These are phyloP conservation scores for Platorchestia sp. DNA, from an alignment of 1,140 invertebrate genomes.

Conservation along the genomic window DNA sequence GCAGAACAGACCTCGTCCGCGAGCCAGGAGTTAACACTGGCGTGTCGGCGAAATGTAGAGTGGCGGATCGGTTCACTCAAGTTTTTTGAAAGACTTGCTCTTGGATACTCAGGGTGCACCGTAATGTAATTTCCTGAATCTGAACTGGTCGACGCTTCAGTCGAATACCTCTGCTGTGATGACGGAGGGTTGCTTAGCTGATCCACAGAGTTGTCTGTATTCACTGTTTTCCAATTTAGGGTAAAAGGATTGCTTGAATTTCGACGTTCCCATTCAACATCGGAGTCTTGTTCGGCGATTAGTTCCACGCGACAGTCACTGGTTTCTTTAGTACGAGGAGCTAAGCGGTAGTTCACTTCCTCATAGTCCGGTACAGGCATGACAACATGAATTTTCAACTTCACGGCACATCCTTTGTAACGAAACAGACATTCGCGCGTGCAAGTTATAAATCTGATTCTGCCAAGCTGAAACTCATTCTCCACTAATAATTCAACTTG, in stretches of 20 bases:
- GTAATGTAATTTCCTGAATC: not conserved
- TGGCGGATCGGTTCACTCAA: not conserved
- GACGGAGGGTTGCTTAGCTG: not conserved
- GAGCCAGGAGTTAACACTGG: not conserved
- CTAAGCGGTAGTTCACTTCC: slow-evolving; percentile 14
- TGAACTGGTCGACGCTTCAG: not conserved
- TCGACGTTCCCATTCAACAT: not conserved
- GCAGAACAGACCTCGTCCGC: not conserved
- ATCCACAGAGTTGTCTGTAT: not conserved
- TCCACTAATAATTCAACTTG: not conserved
- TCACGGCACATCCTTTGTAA: not conserved
- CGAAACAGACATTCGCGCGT: not conserved
- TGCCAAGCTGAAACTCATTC: not conserved
- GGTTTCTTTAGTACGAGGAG: not conserved
- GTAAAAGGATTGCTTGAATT: not conserved
- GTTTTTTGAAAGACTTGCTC: not conserved
- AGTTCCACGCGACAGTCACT: not conserved
- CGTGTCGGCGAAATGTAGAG: slow-evolving; percentile 15
- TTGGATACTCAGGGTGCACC: not conserved
- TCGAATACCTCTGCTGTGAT: not conserved
- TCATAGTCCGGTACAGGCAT: slow-evolving; percentile 44
- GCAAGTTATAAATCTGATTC: not conserved
- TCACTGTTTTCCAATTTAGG: not conserved
- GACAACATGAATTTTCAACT: not conserved
- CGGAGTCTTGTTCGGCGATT: not conserved